These are phyloP conservation scores for Hydroisotoma schaefferi DNA, from an alignment of 2,888 invertebrate genomes.

Conservation along the genomic window DNA sequence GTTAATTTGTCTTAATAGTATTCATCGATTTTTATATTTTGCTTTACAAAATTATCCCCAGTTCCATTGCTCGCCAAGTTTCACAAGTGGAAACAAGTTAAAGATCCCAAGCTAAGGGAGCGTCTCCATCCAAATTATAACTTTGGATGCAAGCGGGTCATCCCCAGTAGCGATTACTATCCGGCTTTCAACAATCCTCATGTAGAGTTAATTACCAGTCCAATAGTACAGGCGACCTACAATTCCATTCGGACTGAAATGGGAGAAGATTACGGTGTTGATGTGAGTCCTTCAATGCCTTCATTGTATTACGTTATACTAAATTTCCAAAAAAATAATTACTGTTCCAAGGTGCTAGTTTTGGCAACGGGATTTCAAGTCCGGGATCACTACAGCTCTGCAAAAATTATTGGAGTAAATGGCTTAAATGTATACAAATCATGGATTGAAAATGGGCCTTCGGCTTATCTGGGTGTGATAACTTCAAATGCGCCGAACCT, in stretches of 20 bases:
- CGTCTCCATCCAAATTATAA: slow-evolving; percentile 25
- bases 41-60: no score
- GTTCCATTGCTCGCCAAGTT: slow-evolving; percentile 14
- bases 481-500: slow-evolving; percentile 29
- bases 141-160: slow-evolving; percentile 31
- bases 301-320: no score
- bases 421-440: slow-evolving; percentile 20
- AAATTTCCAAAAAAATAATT: neutral
- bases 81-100: slow-evolving; percentile 11
- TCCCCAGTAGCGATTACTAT: slow-evolving; percentile 24
- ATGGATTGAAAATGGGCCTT: slow-evolving; percentile 26
- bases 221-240: slow-evolving; percentile 13
- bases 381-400: slow-evolving; percentile 27
- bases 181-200: slow-evolving; percentile 10
- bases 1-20: neutral
- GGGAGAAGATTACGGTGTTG: no score
- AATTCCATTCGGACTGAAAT: slow-evolving; percentile 17
- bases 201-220: slow-evolving; percentile 20
- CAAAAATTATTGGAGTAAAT: slow-evolving; percentile 23
- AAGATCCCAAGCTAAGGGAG: slow-evolving; percentile 17
- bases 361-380: slow-evolving; percentile 34
- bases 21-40: neutral
- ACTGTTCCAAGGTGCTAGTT: slow-evolving; percentile 19
- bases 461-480: slow-evolving; percentile 20
- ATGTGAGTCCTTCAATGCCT: no score